Evolutionary conservation across 1,140 invertebrate species (phyloP).

Genomic region (Neodiprion fabricii): DNA sequence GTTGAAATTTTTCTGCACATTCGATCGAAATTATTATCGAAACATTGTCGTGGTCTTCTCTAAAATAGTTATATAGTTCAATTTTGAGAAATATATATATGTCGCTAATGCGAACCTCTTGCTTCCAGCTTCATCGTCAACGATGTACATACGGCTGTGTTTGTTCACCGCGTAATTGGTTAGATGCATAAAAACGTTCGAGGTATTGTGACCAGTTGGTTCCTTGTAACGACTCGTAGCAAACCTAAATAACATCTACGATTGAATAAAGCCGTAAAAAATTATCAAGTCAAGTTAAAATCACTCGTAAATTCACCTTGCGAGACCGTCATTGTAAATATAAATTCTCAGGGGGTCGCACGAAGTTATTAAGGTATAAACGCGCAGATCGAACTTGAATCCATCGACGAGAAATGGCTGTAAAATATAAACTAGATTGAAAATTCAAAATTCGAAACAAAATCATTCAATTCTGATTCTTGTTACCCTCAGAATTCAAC

Average conservation of each 20-base stretch:
- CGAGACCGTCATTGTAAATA: constrained; percentile 94
- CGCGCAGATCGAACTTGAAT: constrained; percentile 95
- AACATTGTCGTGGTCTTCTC: constrained; percentile 23
- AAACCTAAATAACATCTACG: constrained; percentile 66
- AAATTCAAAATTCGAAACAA: constrained; percentile 49
- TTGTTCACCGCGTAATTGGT: constrained; percentile 98
- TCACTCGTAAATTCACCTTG: constrained; percentile 64
- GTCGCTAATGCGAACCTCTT: constrained; percentile 69
- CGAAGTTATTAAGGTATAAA: constrained; percentile 93
- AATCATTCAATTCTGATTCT: constrained; percentile 12
- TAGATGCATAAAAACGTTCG: constrained; percentile 94
- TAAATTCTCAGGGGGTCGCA: constrained; percentile 93
- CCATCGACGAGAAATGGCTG: constrained; percentile 91
- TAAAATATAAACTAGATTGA: constrained; percentile 18
- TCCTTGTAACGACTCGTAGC: constrained; percentile 86
- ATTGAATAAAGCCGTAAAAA: constrained; percentile 9
- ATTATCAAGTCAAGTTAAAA: constrained; percentile 7
- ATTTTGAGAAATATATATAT: constrained; percentile 20
- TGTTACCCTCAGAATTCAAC: not conserved
- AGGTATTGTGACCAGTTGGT: constrained; percentile 78
- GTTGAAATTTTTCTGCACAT: constrained; percentile 76
- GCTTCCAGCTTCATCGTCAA: constrained; percentile 80
- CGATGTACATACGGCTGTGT: constrained; percentile 79
- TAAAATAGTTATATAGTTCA: not conserved
- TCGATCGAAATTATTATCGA: constrained; percentile 18